These are phyloP conservation scores for Agelaius phoeniceus DNA, from an alignment of 2,113 vertebrate species.

Conservation along the genomic window DNA sequence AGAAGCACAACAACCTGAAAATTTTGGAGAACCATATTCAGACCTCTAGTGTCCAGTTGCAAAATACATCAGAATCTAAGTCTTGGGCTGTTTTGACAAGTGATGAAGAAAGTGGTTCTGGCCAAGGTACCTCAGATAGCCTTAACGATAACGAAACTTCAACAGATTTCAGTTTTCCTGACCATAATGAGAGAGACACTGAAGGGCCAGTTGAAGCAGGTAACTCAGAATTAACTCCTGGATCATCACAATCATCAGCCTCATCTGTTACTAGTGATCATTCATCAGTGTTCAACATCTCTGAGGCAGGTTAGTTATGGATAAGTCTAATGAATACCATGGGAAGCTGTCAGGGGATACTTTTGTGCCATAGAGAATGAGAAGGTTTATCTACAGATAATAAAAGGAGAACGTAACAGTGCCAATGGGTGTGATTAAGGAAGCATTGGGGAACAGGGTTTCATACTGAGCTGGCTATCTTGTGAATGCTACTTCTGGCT, in stretches of 20 bases:
- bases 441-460: neutral
- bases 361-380: constrained; percentile 31
- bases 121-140: constrained; percentile 83
- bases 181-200: constrained; percentile 81
- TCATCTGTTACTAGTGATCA: constrained; percentile 73
- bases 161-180: constrained; percentile 94
- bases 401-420: neutral
- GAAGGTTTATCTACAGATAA: neutral
- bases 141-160: constrained; percentile 94
- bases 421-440: neutral
- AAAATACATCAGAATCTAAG: constrained; percentile 64
- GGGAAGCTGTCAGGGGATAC: constrained; percentile 25
- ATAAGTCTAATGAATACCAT: constrained; percentile 36
- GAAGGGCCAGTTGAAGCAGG: constrained; percentile 84
- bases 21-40: constrained; percentile 78
- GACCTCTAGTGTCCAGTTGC: constrained; percentile 49
- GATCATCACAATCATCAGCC: constrained; percentile 72
- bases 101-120: constrained; percentile 92
- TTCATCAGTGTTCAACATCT: constrained; percentile 75
- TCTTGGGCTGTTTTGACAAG: constrained; percentile 79
- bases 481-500: neutral
- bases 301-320: constrained; percentile 83
- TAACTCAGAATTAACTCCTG: constrained; percentile 79
- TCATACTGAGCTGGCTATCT: neutral
- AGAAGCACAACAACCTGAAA: constrained; percentile 31